A percentile compares a stretch with the other conserved stretches of the same genome.
Conservation (phyloP, 2,797 vertebrate species). For the Petrocephalus schoutedeni region DNA sequence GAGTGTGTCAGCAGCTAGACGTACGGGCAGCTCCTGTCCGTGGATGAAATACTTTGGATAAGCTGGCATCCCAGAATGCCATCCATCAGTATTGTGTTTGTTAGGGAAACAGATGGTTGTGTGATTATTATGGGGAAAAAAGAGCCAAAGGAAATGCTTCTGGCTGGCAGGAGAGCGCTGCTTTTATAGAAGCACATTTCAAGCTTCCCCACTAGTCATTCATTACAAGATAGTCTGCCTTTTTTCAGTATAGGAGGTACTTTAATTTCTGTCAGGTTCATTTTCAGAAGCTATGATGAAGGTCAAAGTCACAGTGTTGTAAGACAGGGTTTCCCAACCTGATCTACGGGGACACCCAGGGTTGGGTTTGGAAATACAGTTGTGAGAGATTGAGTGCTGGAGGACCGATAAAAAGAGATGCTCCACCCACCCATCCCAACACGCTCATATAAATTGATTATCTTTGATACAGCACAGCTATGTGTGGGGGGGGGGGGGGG, state of each 20-base stretch:
- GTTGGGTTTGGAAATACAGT: not conserved
- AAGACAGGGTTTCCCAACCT: not conserved
- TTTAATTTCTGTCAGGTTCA: not conserved
- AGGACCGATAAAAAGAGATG: not conserved
- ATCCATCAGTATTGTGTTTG: slow-evolving; percentile 46
- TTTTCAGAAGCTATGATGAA: not conserved
- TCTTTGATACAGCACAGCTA: not conserved
- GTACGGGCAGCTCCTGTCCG: slow-evolving; percentile 28
- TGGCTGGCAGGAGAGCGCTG: not conserved
- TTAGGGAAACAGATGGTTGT: slow-evolving; percentile 31
- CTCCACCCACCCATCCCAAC: not conserved
- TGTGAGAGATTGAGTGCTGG: not conserved
- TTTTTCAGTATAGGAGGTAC: not conserved
- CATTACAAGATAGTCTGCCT: not conserved
- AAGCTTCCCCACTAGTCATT: not conserved
- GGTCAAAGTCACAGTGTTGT: not conserved
- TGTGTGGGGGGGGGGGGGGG: not conserved
- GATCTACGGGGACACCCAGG: not conserved
- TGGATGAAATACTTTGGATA: slow-evolving; percentile 25
- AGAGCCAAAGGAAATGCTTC: not conserved
- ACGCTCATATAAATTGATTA: not conserved
- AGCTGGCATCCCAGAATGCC: slow-evolving; percentile 22
- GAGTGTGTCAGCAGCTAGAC: slow-evolving; percentile 46
- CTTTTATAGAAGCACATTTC: not conserved
- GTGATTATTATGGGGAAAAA: not conserved